These are phyloP conservation scores for Micrasema minimum DNA, from an alignment of 1,140 invertebrate species.

Conservation along the genomic window DNA sequence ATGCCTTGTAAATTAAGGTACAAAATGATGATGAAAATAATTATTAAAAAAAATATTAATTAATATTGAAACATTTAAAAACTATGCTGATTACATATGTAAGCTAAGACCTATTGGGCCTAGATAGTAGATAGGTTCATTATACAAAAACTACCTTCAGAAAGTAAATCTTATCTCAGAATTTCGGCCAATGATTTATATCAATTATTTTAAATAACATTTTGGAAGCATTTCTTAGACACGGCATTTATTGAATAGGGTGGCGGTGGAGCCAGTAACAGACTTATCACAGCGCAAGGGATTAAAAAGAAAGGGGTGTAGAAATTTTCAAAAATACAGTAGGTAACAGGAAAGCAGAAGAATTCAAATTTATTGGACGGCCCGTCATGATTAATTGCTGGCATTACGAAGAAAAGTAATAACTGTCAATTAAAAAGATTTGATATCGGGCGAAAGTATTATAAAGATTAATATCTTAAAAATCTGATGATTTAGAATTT, in stretches of 20 bases:
- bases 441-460: no score
- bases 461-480: no score
- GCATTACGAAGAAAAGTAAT: constrained; percentile 11
- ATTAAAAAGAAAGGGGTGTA: constrained; percentile 31
- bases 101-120: no score
- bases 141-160: no score
- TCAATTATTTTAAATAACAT: constrained; percentile 51
- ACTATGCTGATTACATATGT: no score
- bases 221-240: constrained; percentile 51
- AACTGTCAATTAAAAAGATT: constrained; percentile 33
- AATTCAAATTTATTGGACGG: constrained; percentile 66
- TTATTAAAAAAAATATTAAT: no score
- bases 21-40: no score
- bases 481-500: no score
- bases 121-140: no score
- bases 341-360: constrained; percentile 68
- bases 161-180: no score
- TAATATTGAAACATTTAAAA: no score
- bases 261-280: constrained; percentile 33
- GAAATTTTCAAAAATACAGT: constrained; percentile 62
- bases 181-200: constrained; percentile 53
- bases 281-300: constrained; percentile 39
- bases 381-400: constrained; percentile 49
- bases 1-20: no score
- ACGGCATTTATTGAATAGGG: constrained; percentile 59